phyloP scores from a whole-genome alignment of 2,113 vertebrate species.

The Pampusana beccarii region DNA sequence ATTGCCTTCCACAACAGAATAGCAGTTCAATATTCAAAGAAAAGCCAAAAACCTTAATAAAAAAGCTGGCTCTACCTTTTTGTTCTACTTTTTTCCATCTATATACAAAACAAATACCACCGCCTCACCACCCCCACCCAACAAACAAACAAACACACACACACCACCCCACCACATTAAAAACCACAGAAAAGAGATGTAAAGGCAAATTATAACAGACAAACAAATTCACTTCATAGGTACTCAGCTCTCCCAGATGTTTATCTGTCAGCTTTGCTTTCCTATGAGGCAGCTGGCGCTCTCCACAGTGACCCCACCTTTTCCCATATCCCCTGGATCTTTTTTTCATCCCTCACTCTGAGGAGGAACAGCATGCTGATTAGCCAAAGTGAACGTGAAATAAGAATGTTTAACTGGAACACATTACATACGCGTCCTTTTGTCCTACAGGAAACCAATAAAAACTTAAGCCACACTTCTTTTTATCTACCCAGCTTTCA shows the following conservation, averaged over 20 bases:
- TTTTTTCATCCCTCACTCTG: neutral
- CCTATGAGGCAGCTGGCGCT: neutral
- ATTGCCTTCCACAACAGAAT: neutral
- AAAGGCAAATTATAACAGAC: neutral
- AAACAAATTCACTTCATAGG: neutral
- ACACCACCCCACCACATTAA: neutral
- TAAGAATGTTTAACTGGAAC: neutral
- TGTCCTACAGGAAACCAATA: neutral
- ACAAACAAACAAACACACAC: no score
- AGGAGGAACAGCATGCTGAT: neutral
- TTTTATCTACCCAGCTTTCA: neutral
- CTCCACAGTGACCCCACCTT: neutral
- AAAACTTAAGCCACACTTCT: neutral
- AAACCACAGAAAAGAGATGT: neutral
- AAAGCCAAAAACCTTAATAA: neutral
- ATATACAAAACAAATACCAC: neutral
- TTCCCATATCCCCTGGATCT: neutral
- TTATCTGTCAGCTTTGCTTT: neutral
- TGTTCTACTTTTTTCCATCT: neutral
- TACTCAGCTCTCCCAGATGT: neutral
- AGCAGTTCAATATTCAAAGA: neutral
- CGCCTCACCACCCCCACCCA: fast-evolving
- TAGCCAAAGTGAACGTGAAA: neutral
- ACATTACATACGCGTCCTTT: neutral
- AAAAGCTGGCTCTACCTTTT: neutral